phyloP scores from a whole-genome alignment of 2,888 invertebrate genomes.

The Napeogenes sylphis region DNA sequence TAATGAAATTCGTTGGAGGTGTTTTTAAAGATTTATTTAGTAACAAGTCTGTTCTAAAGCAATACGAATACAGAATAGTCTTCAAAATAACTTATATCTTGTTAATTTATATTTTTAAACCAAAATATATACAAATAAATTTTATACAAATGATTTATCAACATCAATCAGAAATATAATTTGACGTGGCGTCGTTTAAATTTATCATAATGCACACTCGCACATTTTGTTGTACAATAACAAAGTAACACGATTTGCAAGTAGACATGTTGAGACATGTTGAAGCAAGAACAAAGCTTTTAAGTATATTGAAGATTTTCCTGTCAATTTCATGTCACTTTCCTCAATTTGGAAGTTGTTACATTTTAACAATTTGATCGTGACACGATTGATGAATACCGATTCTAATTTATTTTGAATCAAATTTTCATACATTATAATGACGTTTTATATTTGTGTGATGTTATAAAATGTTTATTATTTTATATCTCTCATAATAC shows the following conservation, averaged over 20 bases:
- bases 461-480: background rate
- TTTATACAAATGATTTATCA: no score
- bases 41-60: no score
- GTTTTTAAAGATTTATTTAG: no score
- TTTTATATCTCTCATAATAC: background rate
- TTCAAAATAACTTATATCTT: no score
- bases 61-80: no score
- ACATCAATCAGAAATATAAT: background rate
- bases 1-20: no score
- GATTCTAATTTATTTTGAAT: slow-evolving; percentile 1
- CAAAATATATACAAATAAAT: no score
- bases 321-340: slow-evolving; percentile 7
- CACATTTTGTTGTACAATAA: background rate
- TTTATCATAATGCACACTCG: background rate
- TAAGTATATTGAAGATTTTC: slow-evolving; percentile 18
- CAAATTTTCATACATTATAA: no score
- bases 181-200: background rate
- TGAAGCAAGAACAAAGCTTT: slow-evolving; percentile 12
- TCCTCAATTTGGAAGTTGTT: slow-evolving; percentile 7
- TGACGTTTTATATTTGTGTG: background rate
- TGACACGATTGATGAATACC: slow-evolving; percentile 5
- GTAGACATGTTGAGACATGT: slow-evolving; percentile 3
- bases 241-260: slow-evolving; percentile 4
- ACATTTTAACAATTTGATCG: slow-evolving; percentile 3
- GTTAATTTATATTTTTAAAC: no score